These are phyloP conservation scores for Trissolcus japonicus DNA, from an alignment of 2,888 invertebrate species.

Conservation along the genomic window DNA sequence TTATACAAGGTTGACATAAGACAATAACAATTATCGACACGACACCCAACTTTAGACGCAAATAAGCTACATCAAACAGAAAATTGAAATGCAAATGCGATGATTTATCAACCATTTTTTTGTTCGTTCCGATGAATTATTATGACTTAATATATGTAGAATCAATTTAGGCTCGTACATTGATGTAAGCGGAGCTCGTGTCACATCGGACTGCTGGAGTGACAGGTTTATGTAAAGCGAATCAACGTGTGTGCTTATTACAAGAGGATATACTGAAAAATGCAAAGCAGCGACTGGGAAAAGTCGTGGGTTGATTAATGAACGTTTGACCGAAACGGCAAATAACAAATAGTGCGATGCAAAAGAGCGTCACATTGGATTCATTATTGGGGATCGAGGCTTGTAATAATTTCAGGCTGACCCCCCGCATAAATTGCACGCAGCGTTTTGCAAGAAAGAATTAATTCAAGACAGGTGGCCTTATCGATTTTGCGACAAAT, in stretches of 20 bases:
- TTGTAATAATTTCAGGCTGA: conserved; percentile 15
- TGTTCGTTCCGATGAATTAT: conserved; percentile 11
- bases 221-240: conserved; percentile 36
- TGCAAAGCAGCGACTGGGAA: conserved; percentile 64
- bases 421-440: neutral
- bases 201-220: conserved; percentile 23
- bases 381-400: conserved; percentile 13
- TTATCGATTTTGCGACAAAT: too few species aligned
- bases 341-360: conserved; percentile 72
- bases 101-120: too few species aligned
- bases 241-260: conserved; percentile 26
- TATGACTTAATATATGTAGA: conserved; percentile 33
- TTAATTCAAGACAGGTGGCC: too few species aligned
- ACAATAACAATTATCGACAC: too few species aligned
- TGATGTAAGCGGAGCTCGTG: conserved; percentile 30
- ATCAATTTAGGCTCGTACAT: conserved; percentile 18
- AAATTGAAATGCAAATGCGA: too few species aligned
- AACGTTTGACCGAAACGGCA: conserved; percentile 68
- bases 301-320: conserved; percentile 71
- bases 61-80: too few species aligned
- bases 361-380: conserved; percentile 24
- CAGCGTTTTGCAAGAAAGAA: too few species aligned
- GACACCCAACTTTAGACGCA: too few species aligned
- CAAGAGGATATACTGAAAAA: conserved; percentile 64
- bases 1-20: too few species aligned